These are phyloP conservation scores for Periphyllus acericola DNA, from an alignment of 2,888 invertebrate genomes.

Conservation along the genomic window DNA sequence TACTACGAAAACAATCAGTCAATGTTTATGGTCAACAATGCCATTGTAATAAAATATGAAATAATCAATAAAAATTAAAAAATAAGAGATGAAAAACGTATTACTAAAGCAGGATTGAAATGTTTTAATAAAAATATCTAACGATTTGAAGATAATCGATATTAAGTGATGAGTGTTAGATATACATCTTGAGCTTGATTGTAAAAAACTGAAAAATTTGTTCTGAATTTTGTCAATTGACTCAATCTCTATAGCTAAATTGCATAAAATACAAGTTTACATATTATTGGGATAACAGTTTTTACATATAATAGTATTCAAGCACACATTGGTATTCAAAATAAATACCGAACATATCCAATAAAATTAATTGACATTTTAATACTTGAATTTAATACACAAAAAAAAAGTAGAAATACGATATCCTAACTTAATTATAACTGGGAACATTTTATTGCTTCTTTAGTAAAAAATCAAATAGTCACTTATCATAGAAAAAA, in stretches of 20 bases:
- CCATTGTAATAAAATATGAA: neutral
- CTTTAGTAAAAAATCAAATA: neutral
- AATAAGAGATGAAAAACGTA: neutral
- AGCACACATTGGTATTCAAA: neutral
- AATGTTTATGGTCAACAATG: neutral
- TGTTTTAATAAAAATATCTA: neutral
- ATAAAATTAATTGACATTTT: neutral
- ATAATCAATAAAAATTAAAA: neutral
- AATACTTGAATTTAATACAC: neutral
- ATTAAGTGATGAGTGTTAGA: neutral
- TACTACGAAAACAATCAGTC: neutral
- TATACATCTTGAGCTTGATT: neutral
- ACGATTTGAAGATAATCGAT: neutral
- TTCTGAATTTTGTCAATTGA: neutral
- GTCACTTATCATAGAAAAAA: constrained; percentile 11
- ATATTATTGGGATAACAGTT: too few species aligned
- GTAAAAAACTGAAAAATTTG: neutral
- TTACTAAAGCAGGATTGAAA: neutral
- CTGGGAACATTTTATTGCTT: constrained; percentile 19
- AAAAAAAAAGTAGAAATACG: neutral
- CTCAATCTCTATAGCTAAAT: neutral
- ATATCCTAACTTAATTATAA: neutral
- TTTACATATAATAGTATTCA: neutral
- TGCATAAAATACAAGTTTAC: too few species aligned
- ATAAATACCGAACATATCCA: neutral